These are phyloP conservation scores for Pygocentrus nattereri DNA, from an alignment of 2,797 vertebrate genomes.

Conservation along the genomic window DNA sequence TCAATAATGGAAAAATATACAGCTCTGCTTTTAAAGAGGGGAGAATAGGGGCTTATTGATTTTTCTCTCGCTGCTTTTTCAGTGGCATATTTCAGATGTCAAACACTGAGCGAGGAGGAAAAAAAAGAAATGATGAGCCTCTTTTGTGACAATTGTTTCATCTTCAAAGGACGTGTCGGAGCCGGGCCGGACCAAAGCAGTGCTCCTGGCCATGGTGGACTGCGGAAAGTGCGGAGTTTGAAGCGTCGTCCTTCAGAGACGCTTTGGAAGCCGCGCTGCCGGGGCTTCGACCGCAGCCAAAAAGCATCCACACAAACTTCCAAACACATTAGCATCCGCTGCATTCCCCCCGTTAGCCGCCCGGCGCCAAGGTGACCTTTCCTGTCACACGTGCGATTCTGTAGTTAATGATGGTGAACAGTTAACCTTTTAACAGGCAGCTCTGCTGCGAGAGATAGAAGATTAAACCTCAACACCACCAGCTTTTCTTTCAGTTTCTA, in stretches of 20 bases:
- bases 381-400: slow-evolving; percentile 27
- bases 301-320: neutral
- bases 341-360: neutral
- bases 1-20: slow-evolving; percentile 35
- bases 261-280: slow-evolving; percentile 4
- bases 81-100: slow-evolving; percentile 46
- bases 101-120: slow-evolving; percentile 28
- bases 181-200: slow-evolving; percentile 41
- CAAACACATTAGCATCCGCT: slow-evolving; percentile 4
- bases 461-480: neutral
- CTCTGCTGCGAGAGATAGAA: neutral
- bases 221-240: slow-evolving; percentile 33
- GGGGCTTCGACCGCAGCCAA: neutral
- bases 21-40: slow-evolving; percentile 22
- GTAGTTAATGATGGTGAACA: slow-evolving; percentile 15
- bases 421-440: slow-evolving; percentile 28
- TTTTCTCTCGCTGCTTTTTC: slow-evolving; percentile 33
- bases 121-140: slow-evolving; percentile 35
- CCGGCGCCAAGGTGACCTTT: slow-evolving; percentile 34
- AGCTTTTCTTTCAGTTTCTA: neutral
- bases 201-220: slow-evolving; percentile 33
- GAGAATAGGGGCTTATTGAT: slow-evolving; percentile 47
- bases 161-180: slow-evolving; percentile 44
- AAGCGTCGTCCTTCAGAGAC: slow-evolving; percentile 50
- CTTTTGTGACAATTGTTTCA: slow-evolving; percentile 51